These are phyloP conservation scores for Pithys albifrons DNA, from an alignment of 2,113 vertebrate genomes.

Conservation along the genomic window DNA sequence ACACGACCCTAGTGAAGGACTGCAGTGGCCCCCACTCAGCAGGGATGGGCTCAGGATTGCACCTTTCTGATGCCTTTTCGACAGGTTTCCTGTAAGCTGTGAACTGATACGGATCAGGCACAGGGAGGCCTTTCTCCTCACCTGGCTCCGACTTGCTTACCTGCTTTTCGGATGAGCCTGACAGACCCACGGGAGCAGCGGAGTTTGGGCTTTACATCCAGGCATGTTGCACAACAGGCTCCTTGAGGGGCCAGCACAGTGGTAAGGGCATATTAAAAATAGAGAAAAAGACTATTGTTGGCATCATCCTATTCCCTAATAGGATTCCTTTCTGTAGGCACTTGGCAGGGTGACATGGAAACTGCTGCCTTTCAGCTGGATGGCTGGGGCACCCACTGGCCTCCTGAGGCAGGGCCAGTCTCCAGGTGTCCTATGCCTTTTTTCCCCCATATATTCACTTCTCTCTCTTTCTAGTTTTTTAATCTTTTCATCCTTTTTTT, in stretches of 20 bases:
- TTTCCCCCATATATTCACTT: neutral
- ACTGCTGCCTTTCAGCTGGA: neutral
- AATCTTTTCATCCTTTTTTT: neutral
- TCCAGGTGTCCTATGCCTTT: neutral
- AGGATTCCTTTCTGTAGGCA: neutral
- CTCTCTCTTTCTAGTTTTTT: neutral
- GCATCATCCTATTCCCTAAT: neutral
- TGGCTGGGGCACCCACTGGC: neutral
- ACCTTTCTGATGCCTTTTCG: neutral
- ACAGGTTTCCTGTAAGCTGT: neutral
- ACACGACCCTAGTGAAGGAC: neutral
- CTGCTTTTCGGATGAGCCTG: neutral
- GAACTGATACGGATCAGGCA: neutral
- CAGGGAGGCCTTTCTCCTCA: neutral
- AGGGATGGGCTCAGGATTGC: neutral
- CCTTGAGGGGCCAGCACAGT: neutral
- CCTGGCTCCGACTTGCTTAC: neutral
- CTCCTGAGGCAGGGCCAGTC: neutral
- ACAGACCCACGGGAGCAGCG: neutral
- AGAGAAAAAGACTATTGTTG: neutral
- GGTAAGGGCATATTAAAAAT: neutral
- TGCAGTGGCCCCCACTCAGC: neutral
- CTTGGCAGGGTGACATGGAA: neutral
- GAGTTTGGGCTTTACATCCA: neutral
- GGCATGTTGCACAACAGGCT: rapidly evolving